A percentile compares a stretch with the other conserved stretches of the same genome.
These are phyloP conservation scores for Damaliscus lunatus DNA, from an alignment of 2,113 vertebrate species.

Conservation along the genomic window DNA sequence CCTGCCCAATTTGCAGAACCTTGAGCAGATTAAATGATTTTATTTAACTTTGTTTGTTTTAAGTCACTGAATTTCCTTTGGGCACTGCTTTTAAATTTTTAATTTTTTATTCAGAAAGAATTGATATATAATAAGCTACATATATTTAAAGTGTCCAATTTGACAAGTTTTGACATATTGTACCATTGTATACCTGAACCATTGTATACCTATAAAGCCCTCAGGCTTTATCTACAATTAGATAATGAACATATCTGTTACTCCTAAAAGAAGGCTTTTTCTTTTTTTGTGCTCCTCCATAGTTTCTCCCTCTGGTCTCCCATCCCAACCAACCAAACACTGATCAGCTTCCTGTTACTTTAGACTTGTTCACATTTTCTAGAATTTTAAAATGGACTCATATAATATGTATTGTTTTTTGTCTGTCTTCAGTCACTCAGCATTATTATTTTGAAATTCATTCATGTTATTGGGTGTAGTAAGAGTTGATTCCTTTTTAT, in stretches of 20 bases:
- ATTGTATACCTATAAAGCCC: background rate
- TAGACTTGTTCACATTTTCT: background rate
- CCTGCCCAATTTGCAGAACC: background rate
- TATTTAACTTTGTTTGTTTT: slow-evolving; percentile 17
- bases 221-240: background rate
- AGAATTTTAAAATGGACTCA: background rate
- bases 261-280: background rate
- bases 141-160: background rate
- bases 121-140: background rate
- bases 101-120: background rate
- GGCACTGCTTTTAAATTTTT: background rate
- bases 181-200: no score
- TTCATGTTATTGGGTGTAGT: background rate
- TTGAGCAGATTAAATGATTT: background rate
- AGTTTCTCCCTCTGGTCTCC: background rate
- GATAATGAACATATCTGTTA: background rate
- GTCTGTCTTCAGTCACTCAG: background rate
- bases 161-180: background rate
- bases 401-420: background rate
- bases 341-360: background rate
- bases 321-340: background rate
- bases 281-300: background rate
- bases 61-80: background rate
- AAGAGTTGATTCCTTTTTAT: background rate
- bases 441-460: background rate